These are phyloP conservation scores for Odontesthes bonariensis DNA, from an alignment of 2,113 vertebrate species.

Conservation along the genomic window DNA sequence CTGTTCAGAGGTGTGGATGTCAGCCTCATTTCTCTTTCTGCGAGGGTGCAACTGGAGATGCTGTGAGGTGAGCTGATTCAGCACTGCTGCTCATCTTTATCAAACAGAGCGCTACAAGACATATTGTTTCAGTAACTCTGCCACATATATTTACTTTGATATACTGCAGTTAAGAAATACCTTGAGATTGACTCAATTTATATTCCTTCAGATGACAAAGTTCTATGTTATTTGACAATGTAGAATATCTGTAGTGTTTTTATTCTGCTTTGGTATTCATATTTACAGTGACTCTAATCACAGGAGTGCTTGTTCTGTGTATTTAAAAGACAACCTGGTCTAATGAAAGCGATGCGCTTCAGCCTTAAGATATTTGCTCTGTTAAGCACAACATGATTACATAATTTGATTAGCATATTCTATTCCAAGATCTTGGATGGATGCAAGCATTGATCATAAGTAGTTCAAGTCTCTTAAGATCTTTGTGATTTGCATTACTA, in stretches of 20 bases:
- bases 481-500: slow-evolving; percentile 12
- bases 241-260: not conserved
- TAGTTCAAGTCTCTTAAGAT: slow-evolving; percentile 57
- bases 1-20: slow-evolving; percentile 49
- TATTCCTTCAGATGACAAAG: not conserved
- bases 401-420: slow-evolving; percentile 74
- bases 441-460: slow-evolving; percentile 59
- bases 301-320: slow-evolving; percentile 14
- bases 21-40: slow-evolving; percentile 42
- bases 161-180: not conserved
- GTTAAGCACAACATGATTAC: slow-evolving; percentile 68
- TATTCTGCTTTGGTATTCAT: slow-evolving; percentile 35
- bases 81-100: slow-evolving; percentile 36
- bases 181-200: not conserved
- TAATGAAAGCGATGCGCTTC: slow-evolving; percentile 53
- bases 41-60: slow-evolving; percentile 40
- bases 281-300: slow-evolving; percentile 66
- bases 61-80: slow-evolving; percentile 48
- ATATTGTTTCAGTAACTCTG: slow-evolving; percentile 13
- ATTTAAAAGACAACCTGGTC: slow-evolving; percentile 49
- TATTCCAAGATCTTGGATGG: slow-evolving; percentile 41
- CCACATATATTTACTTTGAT: slow-evolving; percentile 10
- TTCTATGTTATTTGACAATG: slow-evolving; percentile 10
- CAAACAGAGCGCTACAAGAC: slow-evolving; percentile 30
- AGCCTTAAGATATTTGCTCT: slow-evolving; percentile 73